phyloP scores from a whole-genome alignment of 2,888 invertebrate genomes.

The Acronicta leporina region DNA sequence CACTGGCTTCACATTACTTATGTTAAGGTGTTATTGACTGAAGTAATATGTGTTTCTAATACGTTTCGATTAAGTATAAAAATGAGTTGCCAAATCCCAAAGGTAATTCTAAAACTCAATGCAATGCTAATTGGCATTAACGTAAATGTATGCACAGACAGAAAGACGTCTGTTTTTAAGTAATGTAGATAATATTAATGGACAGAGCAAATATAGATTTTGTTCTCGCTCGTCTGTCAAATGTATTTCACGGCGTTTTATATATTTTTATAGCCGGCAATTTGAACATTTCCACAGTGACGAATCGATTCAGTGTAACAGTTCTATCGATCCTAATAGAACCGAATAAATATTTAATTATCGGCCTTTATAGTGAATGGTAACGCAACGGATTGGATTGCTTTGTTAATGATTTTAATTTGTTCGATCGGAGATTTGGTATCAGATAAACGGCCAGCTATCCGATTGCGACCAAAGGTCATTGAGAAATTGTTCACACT shows the following conservation, averaged over 20 bases:
- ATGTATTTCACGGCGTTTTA: conserved; percentile 82
- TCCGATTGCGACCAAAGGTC: conserved; percentile 55
- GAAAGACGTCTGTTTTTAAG: conserved; percentile 19
- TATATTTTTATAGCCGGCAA: conserved; percentile 70
- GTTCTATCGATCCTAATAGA: conserved; percentile 80
- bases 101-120: conserved; percentile 14
- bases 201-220: conserved; percentile 78
- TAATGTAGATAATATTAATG: conserved; percentile 34
- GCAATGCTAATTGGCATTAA: conserved; percentile 14
- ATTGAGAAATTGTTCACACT: conserved; percentile 53
- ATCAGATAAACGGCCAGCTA: conserved; percentile 57
- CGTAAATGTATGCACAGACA: conserved; percentile 29
- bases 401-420: conserved; percentile 81
- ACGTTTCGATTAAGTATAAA: conserved; percentile 33
- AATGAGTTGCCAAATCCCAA: conserved; percentile 31
- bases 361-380: conserved; percentile 83
- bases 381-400: conserved; percentile 79
- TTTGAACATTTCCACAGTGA: conserved; percentile 80
- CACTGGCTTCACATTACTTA: conserved; percentile 42
- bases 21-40: conserved; percentile 42
- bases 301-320: conserved; percentile 83
- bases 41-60: conserved; percentile 40
- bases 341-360: conserved; percentile 88
- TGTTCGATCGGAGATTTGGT: conserved; percentile 59
- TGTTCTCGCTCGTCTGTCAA: conserved; percentile 74